Base-by-base conservation (phyloP, 2,888 invertebrate species). In the Xiphydria camelus region DNA sequence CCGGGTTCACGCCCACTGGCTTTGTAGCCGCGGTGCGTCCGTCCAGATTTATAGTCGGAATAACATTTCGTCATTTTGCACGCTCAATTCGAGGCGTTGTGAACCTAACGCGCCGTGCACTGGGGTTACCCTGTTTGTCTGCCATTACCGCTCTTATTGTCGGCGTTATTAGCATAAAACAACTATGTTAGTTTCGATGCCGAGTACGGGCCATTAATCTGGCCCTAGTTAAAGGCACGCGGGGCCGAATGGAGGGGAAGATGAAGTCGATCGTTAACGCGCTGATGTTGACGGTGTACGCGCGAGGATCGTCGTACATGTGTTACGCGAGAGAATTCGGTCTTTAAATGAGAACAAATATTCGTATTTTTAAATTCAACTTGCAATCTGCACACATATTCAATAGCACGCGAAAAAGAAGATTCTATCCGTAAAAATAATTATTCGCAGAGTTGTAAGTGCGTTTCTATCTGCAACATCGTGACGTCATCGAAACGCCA, bases 1-100 rank as follows among this genome's bases (percentile, higher is more conserved):
- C 23, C 21, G 20, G 14, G 12, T 43, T 23, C 37, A 21, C 41
- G 35, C 31, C 33, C 41, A 35, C 41, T 53, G 43, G 40, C 44
- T 26, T 26, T 26, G 26, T 26, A 10, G 10, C 5, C 6, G 7
- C 7, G 2, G 12, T 10, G 26, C 14, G 14, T 26, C 14, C 12
- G 2, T 7, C 12, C 49, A 67, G 68, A 70, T 70, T 70, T 69
- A 68, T 68, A 59, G 58, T 65, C 58, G 55, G 61, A 49, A 56
- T 59, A 62, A 63, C 61, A 56, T 55, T 60, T 50, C 54, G 56
- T 66, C 63, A 62, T 70, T 69, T 66, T 66, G 62, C 64, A 69
- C 64, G 66, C 68, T 67, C 62, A 53, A 62, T 64, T 66, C 64
- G 39, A 41, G 39, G 36, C 57, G 60, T 55, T 64, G 14, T 26